These are phyloP conservation scores for Streptopelia turtur DNA, from an alignment of 2,797 vertebrate genomes.

Conservation along the genomic window DNA sequence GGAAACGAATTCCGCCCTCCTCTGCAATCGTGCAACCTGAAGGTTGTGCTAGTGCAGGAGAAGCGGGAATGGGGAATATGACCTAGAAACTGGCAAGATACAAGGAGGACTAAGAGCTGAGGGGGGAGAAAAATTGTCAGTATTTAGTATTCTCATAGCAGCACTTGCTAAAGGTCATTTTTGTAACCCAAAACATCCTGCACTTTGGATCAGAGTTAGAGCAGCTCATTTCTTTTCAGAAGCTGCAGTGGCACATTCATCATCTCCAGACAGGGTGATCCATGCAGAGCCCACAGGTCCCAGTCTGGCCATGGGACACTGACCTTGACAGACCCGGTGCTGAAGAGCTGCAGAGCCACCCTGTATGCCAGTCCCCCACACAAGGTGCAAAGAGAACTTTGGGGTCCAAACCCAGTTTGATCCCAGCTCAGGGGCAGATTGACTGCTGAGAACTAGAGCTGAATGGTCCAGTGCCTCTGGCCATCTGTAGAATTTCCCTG, in stretches of 20 bases:
- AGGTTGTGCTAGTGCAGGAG: not conserved
- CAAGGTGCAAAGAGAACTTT: not conserved
- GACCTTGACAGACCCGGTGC: accelerated
- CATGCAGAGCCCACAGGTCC: not conserved
- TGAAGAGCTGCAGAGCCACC: not conserved
- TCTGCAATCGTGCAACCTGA: slow-evolving; percentile 2
- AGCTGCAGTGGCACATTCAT: not conserved
- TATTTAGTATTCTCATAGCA: not conserved
- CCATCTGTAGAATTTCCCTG: not conserved
- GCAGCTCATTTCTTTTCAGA: not conserved
- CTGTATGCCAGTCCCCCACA: not conserved
- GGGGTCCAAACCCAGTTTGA: not conserved
- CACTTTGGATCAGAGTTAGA: accelerated
- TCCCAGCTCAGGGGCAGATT: too few relatives aligned
- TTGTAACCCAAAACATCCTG: not conserved
- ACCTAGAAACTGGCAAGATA: slow-evolving; percentile 24
- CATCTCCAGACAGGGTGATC: not conserved
- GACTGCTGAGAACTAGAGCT: not conserved
- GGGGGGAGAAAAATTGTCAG: not conserved
- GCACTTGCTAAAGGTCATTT: not conserved
- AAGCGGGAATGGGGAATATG: not conserved
- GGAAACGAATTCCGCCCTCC: not conserved
- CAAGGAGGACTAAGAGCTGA: not conserved
- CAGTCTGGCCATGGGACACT: not conserved
- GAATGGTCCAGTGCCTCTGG: not conserved